Evolutionary conservation across 2,113 vertebrate genomes (phyloP).

Genomic region (Chlamydotis undulata): DNA sequence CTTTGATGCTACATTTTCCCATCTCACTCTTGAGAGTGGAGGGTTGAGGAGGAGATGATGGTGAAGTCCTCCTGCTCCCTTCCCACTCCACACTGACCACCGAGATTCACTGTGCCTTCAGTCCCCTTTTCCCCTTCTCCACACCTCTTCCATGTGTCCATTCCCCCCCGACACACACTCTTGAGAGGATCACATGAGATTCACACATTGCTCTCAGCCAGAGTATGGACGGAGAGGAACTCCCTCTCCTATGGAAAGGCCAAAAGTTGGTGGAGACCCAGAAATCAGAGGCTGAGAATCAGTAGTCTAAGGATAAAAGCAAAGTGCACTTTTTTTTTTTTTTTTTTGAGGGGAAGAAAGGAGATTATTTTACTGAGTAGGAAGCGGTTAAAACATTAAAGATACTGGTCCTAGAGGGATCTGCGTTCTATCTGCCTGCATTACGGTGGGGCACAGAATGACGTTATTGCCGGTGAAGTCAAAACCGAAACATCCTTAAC

Average conservation of each 20-base stretch:
- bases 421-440: not conserved
- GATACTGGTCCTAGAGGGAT: not conserved
- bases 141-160: not conserved
- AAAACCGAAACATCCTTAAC: not conserved
- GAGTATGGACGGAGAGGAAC: not conserved
- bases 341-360: too few species aligned
- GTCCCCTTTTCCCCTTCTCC: rapidly evolving
- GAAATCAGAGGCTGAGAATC: not conserved
- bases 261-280: not conserved
- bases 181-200: not conserved
- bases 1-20: not conserved
- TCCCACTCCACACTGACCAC: not conserved
- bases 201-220: not conserved
- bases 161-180: rapidly evolving
- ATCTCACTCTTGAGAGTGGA: not conserved
- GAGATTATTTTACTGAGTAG: not conserved
- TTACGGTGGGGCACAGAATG: not conserved
- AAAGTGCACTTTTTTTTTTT: not conserved
- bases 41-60: rapidly evolving
- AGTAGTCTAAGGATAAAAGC: not conserved
- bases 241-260: rapidly evolving
- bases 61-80: not conserved
- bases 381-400: not conserved
- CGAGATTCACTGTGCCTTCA: not conserved
- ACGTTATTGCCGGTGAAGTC: not conserved